Evolutionary conservation across 1,140 invertebrate species (phyloP).

Genomic region (Drosophila kikkawai): DNA sequence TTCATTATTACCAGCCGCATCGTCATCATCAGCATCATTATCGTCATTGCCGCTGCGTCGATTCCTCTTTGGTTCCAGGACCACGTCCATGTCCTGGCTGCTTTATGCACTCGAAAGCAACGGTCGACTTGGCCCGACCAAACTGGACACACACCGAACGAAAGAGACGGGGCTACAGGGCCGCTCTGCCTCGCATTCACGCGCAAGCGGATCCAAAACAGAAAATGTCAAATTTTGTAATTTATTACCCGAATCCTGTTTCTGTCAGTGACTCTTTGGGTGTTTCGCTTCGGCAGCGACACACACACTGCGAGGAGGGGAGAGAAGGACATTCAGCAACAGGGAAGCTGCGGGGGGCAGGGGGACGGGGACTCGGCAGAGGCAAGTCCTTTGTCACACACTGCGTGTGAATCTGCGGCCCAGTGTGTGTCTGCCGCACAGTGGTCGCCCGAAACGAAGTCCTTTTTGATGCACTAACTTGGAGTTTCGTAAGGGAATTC

Average conservation of each 20-base stretch:
- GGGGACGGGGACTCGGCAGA: constrained; percentile 12
- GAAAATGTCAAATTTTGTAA: constrained; percentile 85
- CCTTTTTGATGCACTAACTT: constrained; percentile 1
- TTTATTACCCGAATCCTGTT: constrained; percentile 85
- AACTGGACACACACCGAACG: constrained; percentile 52
- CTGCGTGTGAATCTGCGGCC: constrained; percentile 80
- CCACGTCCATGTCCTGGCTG: constrained; percentile 52
- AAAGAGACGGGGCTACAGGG: constrained; percentile 33
- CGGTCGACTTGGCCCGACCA: constrained; percentile 45
- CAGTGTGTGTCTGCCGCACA: constrained; percentile 44
- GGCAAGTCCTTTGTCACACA: constrained; percentile 77
- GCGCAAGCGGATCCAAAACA: constrained; percentile 84
- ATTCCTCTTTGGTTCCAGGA: constrained; percentile 45
- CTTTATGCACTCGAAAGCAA: constrained; percentile 51
- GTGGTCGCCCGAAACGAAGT: constrained; percentile 5
- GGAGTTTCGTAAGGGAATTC: neutral
- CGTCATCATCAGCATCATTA: constrained; percentile 9
- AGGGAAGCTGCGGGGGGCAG: constrained; percentile 8
- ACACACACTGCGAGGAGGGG: neutral
- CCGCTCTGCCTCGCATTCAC: constrained; percentile 50
- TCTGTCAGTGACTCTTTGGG: constrained; percentile 83
- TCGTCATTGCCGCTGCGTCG: constrained; percentile 23
- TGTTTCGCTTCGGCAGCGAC: constrained; percentile 59
- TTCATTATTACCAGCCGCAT: constrained; percentile 20
- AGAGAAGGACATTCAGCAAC: constrained; percentile 19